These are phyloP conservation scores for Drosophila meridiana DNA, from an alignment of 2,888 invertebrate genomes.

Conservation along the genomic window DNA sequence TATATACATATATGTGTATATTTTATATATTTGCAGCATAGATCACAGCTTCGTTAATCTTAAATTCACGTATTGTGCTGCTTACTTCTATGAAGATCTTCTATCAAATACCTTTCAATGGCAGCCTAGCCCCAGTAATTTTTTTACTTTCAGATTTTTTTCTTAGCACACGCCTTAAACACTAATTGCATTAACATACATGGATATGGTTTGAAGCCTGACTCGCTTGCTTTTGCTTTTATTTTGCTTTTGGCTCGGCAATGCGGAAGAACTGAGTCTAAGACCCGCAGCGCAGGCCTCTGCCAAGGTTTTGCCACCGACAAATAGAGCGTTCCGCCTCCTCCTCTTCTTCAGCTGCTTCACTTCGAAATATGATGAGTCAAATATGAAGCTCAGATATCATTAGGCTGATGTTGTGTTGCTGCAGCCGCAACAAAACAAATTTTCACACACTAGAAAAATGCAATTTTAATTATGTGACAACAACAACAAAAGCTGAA, in stretches of 20 bases:
- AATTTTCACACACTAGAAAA: constrained; percentile 53
- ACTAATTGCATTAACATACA: constrained; percentile 35
- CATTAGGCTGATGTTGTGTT: not conserved
- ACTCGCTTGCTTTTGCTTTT: not conserved
- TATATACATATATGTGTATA: not conserved
- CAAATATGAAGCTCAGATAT: constrained; percentile 7
- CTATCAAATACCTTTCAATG: constrained; percentile 11
- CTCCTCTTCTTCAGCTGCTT: not conserved
- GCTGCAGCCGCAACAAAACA: constrained; percentile 39
- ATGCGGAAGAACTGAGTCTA: constrained; percentile 46
- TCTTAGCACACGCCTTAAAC: constrained; percentile 38
- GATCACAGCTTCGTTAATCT: not conserved
- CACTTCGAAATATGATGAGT: constrained; percentile 6
- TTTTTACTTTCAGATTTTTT: too few species aligned
- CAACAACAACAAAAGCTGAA: constrained; percentile 15
- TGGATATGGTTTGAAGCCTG: not conserved
- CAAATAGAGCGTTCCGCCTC: constrained; percentile 28
- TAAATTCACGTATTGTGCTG: not conserved
- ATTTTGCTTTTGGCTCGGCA: constrained; percentile 16
- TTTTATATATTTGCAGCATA: not conserved
- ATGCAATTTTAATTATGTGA: constrained; percentile 70
- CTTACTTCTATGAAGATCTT: constrained; percentile 1
- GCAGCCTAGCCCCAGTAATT: constrained; percentile 13
- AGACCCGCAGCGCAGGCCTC: constrained; percentile 31
- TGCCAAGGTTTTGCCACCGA: constrained; percentile 29